Evolutionary conservation across 2,113 vertebrate species (phyloP).

Genomic region (Lophotis ruficrista): DNA sequence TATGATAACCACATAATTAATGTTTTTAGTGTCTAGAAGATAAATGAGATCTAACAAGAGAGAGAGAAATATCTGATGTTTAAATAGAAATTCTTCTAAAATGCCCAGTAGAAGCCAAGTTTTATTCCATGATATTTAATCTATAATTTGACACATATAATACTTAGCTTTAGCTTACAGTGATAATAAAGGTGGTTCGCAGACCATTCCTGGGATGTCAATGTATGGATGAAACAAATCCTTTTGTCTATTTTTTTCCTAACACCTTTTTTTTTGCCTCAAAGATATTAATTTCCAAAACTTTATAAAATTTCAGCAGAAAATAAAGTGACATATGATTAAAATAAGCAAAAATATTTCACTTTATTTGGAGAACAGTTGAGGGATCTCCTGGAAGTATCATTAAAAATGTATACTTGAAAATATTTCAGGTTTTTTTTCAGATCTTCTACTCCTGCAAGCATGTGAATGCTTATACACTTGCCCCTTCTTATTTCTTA

Average conservation of each 20-base stretch:
- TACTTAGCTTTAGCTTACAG: neutral
- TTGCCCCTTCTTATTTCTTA: neutral
- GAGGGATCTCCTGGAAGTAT: neutral
- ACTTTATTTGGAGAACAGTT: neutral
- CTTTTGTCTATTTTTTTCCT: neutral
- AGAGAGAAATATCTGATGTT: neutral
- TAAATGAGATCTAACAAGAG: neutral
- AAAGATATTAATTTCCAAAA: neutral
- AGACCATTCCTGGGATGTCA: neutral
- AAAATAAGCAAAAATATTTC: neutral
- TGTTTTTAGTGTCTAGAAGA: neutral
- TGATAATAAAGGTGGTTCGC: neutral
- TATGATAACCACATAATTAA: conserved; percentile 36
- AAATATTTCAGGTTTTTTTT: neutral
- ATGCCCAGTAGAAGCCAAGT: neutral
- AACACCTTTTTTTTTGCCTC: accelerated
- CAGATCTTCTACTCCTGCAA: neutral
- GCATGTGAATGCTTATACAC: neutral
- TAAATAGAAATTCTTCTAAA: neutral
- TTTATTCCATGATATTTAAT: neutral
- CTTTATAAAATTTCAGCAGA: neutral
- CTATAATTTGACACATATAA: neutral
- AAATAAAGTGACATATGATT: neutral
- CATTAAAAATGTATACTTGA: neutral
- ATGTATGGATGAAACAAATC: neutral